phyloP scores from a whole-genome alignment of 1,140 invertebrate genomes.

The Orchesella cincta region DNA sequence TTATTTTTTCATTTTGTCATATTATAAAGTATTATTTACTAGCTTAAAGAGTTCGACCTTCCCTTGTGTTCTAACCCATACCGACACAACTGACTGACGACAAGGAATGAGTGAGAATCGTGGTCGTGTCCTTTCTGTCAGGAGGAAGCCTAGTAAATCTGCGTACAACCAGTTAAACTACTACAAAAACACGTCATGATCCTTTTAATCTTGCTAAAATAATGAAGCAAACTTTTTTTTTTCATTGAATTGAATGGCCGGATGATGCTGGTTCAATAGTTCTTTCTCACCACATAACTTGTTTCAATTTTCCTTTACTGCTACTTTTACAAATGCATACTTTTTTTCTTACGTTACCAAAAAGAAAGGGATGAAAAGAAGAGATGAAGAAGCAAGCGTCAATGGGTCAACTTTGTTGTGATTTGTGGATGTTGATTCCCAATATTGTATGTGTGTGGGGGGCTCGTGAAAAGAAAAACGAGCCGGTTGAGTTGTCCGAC shows the following conservation, averaged over 20 bases:
- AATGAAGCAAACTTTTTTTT: not conserved
- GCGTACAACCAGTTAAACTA: slow-evolving; percentile 17
- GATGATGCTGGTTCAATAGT: not conserved
- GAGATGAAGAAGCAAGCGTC: not conserved
- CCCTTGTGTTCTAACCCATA: not conserved
- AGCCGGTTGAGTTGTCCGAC: too few species aligned
- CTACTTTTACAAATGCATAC: not conserved
- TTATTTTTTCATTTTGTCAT: not conserved
- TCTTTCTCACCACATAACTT: not conserved
- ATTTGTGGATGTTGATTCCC: not conserved
- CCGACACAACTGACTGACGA: not conserved
- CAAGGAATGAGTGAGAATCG: not conserved
- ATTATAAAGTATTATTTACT: not conserved
- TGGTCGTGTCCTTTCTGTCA: slow-evolving; percentile 3
- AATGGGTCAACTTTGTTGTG: slow-evolving; percentile 12
- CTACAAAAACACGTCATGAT: slow-evolving; percentile 18
- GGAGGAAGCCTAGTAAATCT: slow-evolving; percentile 21
- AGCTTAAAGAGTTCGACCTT: not conserved
- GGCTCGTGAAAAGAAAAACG: not conserved
- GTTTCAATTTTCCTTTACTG: not conserved
- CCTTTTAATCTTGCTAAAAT: not conserved
- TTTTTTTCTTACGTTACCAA: not conserved
- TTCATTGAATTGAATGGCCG: not conserved
- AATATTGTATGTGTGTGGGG: not conserved
- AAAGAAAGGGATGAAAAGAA: too few species aligned